These are phyloP conservation scores for Forbesichthys agassizii DNA, from an alignment of 2,113 vertebrate species.

Conservation along the genomic window DNA sequence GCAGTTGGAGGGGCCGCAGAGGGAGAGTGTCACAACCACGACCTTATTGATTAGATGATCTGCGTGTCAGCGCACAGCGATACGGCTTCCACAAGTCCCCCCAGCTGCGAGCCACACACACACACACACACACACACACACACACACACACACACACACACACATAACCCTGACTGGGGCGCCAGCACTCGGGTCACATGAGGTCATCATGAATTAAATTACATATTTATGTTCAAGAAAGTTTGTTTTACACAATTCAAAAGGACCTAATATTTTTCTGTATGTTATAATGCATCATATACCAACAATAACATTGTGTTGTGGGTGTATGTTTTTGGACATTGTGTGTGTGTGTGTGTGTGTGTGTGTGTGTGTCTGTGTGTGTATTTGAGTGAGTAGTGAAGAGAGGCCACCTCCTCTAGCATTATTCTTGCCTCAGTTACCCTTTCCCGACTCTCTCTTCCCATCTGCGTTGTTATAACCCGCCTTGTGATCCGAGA, in stretches of 20 bases:
- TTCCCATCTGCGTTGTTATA: constrained; percentile 39
- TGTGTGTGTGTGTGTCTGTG: constrained; percentile 3
- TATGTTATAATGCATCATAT: no score
- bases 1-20: constrained; percentile 21
- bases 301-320: no score
- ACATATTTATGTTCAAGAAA: neutral
- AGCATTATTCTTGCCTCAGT: constrained; percentile 47
- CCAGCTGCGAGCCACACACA: constrained; percentile 60
- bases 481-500: constrained; percentile 57
- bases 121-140: constrained; percentile 9
- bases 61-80: constrained; percentile 67
- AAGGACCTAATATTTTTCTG: no score
- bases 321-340: no score
- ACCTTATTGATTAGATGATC: constrained; percentile 83
- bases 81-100: constrained; percentile 73
- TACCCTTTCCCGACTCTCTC: constrained; percentile 18
- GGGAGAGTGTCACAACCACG: constrained; percentile 48
- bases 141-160: constrained; percentile 29
- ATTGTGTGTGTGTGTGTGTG: neutral
- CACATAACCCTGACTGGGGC: constrained; percentile 39
- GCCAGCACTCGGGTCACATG: neutral
- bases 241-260: neutral
- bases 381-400: neutral
- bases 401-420: constrained; percentile 27
- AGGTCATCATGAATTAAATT: neutral